Percentiles rank a stretch among this genome's conserved stretches.
Conservation (phyloP, 2,888 invertebrate species). For the Stenichneumon culpator region DNA sequence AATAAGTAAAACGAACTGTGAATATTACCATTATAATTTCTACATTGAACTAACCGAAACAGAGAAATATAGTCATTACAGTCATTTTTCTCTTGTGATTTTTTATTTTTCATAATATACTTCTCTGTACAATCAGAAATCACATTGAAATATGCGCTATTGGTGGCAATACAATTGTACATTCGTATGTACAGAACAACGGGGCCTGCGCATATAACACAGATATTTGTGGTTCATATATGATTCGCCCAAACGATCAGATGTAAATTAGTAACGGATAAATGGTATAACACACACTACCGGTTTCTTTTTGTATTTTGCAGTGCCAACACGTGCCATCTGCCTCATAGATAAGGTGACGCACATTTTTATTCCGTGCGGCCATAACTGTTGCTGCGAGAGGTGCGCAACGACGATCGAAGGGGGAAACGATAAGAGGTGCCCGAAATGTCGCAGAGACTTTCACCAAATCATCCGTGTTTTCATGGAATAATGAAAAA, state of each 20-base stretch:
- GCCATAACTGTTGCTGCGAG: neutral
- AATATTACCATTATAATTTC: too few species aligned
- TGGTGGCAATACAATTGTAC: too few species aligned
- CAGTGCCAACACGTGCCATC: neutral
- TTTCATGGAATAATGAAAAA: neutral
- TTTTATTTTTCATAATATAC: too few species aligned
- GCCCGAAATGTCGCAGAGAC: neutral
- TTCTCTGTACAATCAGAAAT: too few species aligned
- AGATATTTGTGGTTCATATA: neutral
- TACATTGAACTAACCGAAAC: too few species aligned
- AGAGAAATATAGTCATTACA: too few species aligned
- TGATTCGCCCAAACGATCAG: neutral
- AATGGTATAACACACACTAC: neutral
- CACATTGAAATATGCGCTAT: too few species aligned
- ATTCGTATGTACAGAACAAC: neutral
- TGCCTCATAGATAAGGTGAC: neutral
- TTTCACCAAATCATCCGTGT: neutral
- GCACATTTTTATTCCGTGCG: constrained; percentile 3
- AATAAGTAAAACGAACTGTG: neutral
- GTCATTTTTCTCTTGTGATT: too few species aligned
- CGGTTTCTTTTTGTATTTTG: neutral
- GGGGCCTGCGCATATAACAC: neutral
- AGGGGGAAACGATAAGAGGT: neutral
- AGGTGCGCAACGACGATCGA: neutral
- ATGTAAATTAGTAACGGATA: neutral